Base-by-base conservation (phyloP, 2,113 vertebrate genomes). In the Labrus mixtus region DNA sequence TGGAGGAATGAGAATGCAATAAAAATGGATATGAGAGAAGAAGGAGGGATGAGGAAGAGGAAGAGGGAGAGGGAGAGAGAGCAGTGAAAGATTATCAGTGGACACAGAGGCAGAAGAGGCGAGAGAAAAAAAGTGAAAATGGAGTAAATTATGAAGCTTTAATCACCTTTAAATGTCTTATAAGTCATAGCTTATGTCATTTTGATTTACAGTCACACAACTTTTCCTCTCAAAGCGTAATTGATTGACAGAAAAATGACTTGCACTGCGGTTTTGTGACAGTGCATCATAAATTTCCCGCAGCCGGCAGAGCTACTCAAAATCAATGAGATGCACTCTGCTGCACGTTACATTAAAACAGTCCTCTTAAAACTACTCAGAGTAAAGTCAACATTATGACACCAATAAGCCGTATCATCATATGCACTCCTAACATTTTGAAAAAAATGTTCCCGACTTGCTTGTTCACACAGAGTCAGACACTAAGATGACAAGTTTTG, bases 11-110 rank as follows among this genome's bases (percentile, higher is more conserved):
- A 73, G 73, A 74, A 56, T 20, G 82, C 54, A 55, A 76, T 89
- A 82, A 89, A 48, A 87, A 87, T 48, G 53, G 23, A 82, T 84
- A 83, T 85, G 62, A 82, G 81, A 82, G 70, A 41, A 60, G 75
- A 51, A 43, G 20, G 48, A 69, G 73, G 17, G 23, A 55, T 1
- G 46, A 57, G 29, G 2, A 25, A 10, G 46, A 57, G 29, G 2
- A 25, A 10, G 25, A 37, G 29, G 6, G 29, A 33, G 29, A 33
- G 29, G 29, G 6, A 33, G 29, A 33, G 6, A 33, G 29, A 33
- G 29, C 29, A 6, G 29, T 33, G 29, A 33, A 33, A 33, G 29
- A 33, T 33, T 33, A 33, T 33, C 6, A 33, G 29, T 33, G 29
- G 29, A 33, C 29, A 39, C 58, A 67, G 33, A 73, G 25, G 79